Conservation (phyloP, 2,113 vertebrate genomes). For the Pristiophorus japonicus region DNA sequence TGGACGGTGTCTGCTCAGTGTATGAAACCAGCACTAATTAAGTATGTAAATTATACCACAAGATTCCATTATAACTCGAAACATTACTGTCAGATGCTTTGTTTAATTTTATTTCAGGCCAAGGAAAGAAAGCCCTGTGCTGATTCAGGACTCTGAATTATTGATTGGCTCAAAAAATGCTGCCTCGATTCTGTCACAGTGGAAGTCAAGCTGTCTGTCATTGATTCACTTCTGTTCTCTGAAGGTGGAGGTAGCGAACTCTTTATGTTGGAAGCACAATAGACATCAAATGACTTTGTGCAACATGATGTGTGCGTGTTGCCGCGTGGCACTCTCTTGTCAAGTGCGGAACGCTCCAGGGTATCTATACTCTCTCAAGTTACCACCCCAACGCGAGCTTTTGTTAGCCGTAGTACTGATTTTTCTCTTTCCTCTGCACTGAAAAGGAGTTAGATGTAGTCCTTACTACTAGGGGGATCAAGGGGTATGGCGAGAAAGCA, state of each 20-base stretch:
- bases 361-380: neutral
- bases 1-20: neutral
- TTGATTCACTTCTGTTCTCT: conserved; percentile 21
- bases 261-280: conserved; percentile 3
- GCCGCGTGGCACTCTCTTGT: neutral
- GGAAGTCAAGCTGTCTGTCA: neutral
- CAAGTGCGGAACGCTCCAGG: neutral
- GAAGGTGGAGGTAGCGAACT: neutral
- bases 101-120: neutral
- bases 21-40: neutral
- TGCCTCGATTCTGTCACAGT: neutral
- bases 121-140: neutral
- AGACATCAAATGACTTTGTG: conserved; percentile 29
- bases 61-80: conserved; percentile 2
- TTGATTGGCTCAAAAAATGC: neutral
- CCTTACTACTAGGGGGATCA: too few species aligned
- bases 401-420: neutral
- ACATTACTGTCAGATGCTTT: neutral
- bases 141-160: conserved; percentile 23
- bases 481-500: too few species aligned
- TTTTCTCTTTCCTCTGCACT: neutral
- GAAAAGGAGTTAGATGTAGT: too few species aligned
- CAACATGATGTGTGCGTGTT: neutral
- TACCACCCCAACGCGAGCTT: neutral
- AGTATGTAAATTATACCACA: conserved; percentile 19